Percentiles rank a stretch among this genome's conserved stretches.
These are phyloP conservation scores for Smutsia gigantea DNA, from an alignment of 2,797 vertebrate species.

Conservation along the genomic window DNA sequence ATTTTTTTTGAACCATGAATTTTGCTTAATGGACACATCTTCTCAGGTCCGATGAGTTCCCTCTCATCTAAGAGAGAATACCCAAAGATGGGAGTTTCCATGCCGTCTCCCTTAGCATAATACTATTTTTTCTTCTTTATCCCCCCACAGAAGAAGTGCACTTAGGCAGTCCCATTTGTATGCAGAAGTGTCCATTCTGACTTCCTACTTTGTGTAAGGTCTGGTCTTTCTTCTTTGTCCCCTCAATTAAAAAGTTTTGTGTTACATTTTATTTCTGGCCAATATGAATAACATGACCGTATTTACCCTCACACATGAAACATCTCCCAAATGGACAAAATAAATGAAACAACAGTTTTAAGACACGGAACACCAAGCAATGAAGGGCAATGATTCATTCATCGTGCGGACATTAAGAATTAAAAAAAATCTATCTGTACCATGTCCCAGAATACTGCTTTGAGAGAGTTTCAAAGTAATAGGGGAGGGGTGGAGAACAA, in stretches of 20 bases:
- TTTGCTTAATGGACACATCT: not conserved
- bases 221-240: not conserved
- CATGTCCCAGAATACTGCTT: not conserved
- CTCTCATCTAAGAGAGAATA: not conserved
- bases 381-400: not conserved
- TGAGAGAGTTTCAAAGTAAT: not conserved
- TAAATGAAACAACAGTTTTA: not conserved
- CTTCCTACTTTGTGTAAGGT: not conserved
- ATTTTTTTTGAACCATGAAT: not conserved
- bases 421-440: not conserved
- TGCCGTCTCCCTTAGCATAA: not conserved
- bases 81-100: not conserved
- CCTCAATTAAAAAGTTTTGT: not conserved
- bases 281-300: not conserved
- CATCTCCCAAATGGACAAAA: not conserved
- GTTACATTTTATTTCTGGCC: not conserved
- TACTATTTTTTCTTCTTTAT: not conserved
- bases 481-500: not conserved
- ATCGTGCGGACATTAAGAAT: not conserved
- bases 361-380: not conserved
- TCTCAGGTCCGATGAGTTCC: not conserved
- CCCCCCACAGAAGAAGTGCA: not conserved
- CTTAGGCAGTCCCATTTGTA: not conserved
- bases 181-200: not conserved
- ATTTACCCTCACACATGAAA: not conserved